Percentiles rank a stretch among this genome's conserved stretches.
These are phyloP conservation scores for Alcedo atthis DNA, from an alignment of 2,797 vertebrate species.

Conservation along the genomic window DNA sequence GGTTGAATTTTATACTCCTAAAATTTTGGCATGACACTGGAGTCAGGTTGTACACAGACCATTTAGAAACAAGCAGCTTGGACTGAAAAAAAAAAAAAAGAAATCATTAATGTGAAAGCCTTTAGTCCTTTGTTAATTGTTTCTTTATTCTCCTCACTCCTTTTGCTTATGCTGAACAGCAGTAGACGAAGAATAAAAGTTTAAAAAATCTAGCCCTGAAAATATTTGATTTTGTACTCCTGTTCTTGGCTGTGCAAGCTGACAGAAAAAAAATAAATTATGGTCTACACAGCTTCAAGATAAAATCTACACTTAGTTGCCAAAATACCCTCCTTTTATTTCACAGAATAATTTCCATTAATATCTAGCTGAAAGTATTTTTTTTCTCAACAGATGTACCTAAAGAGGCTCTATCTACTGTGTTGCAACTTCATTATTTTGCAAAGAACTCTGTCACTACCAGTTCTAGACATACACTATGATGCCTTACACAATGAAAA, in stretches of 20 bases:
- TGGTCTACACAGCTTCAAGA: not conserved
- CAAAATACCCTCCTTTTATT: not conserved
- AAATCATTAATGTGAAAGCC: not conserved
- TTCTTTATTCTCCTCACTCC: not conserved
- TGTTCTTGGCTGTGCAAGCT: not conserved
- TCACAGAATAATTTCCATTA: not conserved
- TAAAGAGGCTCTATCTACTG: not conserved
- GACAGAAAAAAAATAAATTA: not conserved
- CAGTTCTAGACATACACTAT: not conserved
- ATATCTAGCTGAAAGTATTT: not conserved
- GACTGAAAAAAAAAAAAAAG: not conserved
- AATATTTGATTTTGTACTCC: not conserved
- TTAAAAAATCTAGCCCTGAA: not conserved
- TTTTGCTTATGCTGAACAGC: not conserved
- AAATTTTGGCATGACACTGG: not conserved
- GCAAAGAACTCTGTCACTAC: not conserved
- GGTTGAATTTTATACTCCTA: not conserved
- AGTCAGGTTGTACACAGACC: not conserved
- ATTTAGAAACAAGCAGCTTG: not conserved
- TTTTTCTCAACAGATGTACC: not conserved
- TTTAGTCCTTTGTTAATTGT: not conserved
- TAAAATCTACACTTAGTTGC: not conserved
- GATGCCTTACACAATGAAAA: not conserved
- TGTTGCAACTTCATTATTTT: not conserved
- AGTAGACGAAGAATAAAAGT: not conserved